A percentile compares a stretch with the other conserved stretches of the same genome.
These are phyloP conservation scores for Streptopelia turtur DNA, from an alignment of 2,797 vertebrate species.

Conservation along the genomic window DNA sequence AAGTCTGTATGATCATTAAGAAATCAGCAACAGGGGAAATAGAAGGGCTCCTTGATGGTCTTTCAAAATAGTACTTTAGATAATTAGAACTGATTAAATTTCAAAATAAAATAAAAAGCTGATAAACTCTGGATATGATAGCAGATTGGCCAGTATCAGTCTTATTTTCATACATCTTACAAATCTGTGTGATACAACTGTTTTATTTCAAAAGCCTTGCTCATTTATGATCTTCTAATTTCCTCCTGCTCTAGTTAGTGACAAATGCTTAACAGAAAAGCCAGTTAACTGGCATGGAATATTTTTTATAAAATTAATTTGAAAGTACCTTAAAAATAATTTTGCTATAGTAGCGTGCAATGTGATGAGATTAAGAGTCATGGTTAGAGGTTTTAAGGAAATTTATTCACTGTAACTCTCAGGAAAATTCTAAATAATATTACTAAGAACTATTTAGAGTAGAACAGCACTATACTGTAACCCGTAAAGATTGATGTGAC, in stretches of 20 bases:
- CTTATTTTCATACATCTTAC: not conserved
- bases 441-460: not conserved
- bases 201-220: not conserved
- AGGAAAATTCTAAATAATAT: not conserved
- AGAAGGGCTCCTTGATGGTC: not conserved
- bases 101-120: not conserved
- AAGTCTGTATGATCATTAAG: not conserved
- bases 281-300: not conserved
- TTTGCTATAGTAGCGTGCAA: not conserved
- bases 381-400: not conserved
- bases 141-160: not conserved
- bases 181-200: not conserved
- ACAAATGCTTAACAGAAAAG: not conserved
- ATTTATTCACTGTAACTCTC: not conserved
- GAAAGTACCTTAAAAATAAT: not conserved
- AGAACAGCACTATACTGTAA: not conserved
- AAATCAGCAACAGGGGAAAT: not conserved
- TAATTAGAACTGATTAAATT: not conserved
- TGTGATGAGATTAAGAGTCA: not conserved
- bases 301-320: conserved; percentile 1
- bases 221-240: not conserved
- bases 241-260: not conserved
- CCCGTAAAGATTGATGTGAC: not conserved
- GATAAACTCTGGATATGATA: not conserved
- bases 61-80: not conserved